Evolutionary conservation across 2,113 vertebrate species (phyloP).

Genomic region (Globicephala melas): DNA sequence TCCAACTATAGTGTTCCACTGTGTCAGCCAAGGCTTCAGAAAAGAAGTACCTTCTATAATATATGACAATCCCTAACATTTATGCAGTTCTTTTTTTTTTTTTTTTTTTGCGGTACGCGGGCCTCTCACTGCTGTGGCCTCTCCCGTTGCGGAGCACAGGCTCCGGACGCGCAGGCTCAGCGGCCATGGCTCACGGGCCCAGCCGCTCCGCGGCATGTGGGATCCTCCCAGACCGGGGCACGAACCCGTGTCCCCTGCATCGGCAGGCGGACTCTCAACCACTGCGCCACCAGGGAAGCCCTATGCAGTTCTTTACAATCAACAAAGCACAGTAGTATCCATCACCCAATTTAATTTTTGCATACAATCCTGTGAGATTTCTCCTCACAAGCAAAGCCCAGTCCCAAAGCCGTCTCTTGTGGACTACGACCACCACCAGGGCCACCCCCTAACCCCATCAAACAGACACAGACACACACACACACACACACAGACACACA

Average conservation of each 20-base stretch:
- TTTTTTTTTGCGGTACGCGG: neutral
- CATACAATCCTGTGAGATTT: neutral
- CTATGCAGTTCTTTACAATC: neutral
- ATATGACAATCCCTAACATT: slow-evolving; percentile 25
- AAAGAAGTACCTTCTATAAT: slow-evolving; percentile 3
- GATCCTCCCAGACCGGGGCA: no score
- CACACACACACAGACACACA: neutral
- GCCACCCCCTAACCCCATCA: neutral
- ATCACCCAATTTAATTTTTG: neutral
- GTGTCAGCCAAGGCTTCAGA: neutral
- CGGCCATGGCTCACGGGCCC: no score
- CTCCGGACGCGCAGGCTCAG: no score
- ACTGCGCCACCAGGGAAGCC: no score
- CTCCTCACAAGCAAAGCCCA: neutral
- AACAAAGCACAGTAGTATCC: neutral
- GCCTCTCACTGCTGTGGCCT: no score
- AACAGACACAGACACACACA: neutral
- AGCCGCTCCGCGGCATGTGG: no score
- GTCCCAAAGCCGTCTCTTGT: neutral
- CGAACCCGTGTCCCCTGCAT: no score
- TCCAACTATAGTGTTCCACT: neutral
- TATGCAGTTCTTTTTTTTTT: neutral
- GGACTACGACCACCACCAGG: neutral
- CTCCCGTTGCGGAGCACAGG: no score
- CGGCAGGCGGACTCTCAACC: no score